Conservation (phyloP, 2,113 vertebrate species). For the Dipodomys spectabilis region DNA sequence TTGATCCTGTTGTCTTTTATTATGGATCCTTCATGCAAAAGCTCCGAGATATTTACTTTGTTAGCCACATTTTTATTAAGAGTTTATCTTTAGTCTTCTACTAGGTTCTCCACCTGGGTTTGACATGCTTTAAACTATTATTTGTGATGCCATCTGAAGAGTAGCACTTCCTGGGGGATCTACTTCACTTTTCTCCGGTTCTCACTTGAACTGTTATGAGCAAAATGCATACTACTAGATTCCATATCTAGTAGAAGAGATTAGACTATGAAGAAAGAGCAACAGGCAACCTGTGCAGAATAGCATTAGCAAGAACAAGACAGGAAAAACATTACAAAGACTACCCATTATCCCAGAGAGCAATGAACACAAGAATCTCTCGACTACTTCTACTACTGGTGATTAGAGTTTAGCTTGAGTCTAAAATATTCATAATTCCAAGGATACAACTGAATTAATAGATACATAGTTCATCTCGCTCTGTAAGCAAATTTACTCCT, state of each 20-base stretch:
- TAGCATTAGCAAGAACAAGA: not conserved
- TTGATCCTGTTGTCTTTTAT: not conserved
- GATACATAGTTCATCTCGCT: not conserved
- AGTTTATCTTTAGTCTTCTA: not conserved
- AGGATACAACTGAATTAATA: constrained; percentile 30
- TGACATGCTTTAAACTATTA: not conserved
- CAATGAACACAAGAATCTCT: not conserved
- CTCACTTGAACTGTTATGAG: not conserved
- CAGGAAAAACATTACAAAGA: not conserved
- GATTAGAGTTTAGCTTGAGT: not conserved
- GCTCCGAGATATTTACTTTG: not conserved
- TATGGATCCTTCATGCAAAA: not conserved
- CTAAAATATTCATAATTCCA: not conserved
- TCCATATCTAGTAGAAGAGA: not conserved
- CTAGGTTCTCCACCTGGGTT: not conserved
- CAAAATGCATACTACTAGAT: not conserved
- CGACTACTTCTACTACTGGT: not conserved
- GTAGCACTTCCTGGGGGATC: not conserved
- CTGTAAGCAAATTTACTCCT: not conserved
- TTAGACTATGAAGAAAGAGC: not conserved
- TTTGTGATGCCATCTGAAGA: not conserved
- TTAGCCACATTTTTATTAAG: not conserved
- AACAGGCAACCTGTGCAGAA: not conserved
- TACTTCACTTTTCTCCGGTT: not conserved
- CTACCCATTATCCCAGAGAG: not conserved